Evolutionary conservation across 2,113 vertebrate species (phyloP).

Genomic region (Toxostoma redivivum): DNA sequence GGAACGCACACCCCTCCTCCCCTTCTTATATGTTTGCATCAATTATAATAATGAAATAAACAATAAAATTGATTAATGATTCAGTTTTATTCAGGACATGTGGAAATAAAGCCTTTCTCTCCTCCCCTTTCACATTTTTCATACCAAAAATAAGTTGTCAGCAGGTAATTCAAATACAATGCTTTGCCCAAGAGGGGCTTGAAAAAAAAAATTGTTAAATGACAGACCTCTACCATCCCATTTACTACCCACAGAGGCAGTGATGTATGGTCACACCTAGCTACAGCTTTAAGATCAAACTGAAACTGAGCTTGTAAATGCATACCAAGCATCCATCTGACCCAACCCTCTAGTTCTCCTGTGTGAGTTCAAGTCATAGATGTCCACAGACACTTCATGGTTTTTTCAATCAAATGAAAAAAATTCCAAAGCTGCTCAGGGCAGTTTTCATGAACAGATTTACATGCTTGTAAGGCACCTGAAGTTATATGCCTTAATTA

Average conservation of each 20-base stretch:
- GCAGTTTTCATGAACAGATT: neutral
- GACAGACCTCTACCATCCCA: neutral
- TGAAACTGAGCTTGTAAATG: neutral
- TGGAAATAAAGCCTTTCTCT: neutral
- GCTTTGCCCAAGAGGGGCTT: neutral
- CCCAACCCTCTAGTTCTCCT: neutral
- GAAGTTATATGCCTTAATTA: neutral
- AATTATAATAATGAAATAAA: neutral
- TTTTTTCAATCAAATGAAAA: neutral
- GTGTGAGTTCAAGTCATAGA: neutral
- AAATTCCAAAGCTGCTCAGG: neutral
- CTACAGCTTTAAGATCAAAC: neutral
- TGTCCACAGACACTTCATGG: neutral
- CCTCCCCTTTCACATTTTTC: neutral
- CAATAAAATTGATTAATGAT: neutral
- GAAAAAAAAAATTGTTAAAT: neutral
- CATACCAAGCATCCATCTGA: neutral
- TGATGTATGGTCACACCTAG: neutral
- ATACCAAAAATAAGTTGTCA: neutral
- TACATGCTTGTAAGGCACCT: neutral
- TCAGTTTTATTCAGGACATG: neutral
- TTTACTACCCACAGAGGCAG: neutral
- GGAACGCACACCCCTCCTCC: accelerated
- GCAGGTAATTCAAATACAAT: neutral
- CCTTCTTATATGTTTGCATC: neutral